Evolutionary conservation across 2,797 vertebrate species (phyloP).

Genomic region (Enteromius argenteus): DNA sequence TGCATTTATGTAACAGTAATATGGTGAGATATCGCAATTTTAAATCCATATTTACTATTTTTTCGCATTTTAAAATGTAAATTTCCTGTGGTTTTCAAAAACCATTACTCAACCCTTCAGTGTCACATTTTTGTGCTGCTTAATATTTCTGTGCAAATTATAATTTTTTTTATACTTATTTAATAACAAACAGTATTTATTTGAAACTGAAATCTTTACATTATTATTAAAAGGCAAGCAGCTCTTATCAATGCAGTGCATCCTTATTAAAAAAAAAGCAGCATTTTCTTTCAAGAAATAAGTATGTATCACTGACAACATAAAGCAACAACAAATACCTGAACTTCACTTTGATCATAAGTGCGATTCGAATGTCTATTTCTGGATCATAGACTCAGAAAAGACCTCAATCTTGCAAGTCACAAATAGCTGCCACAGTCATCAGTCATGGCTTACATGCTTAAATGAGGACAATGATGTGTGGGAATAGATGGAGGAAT

Average conservation of each 20-base stretch:
- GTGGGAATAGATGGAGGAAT: slow-evolving; percentile 31
- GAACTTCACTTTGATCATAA: neutral
- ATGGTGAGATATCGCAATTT: neutral
- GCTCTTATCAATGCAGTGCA: neutral
- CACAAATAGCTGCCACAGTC: slow-evolving; percentile 37
- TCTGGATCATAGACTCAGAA: slow-evolving; percentile 17
- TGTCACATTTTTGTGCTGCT: neutral
- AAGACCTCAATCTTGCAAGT: slow-evolving; percentile 24
- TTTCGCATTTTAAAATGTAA: neutral
- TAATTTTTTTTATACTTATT: no score
- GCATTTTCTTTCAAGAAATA: neutral
- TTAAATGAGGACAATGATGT: slow-evolving; percentile 43
- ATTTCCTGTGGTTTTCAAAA: neutral
- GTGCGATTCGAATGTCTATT: neutral
- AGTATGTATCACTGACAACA: neutral
- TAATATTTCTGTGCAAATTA: neutral
- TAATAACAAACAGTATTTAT: neutral
- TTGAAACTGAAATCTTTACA: neutral
- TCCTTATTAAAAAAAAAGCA: neutral
- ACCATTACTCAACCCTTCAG: neutral
- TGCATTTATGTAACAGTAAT: neutral
- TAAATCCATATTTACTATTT: neutral
- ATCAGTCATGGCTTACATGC: slow-evolving; percentile 39
- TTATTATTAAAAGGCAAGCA: neutral
- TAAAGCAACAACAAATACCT: neutral